Evolutionary conservation across 2,888 invertebrate species (phyloP).

Genomic region (Crematogaster levior): DNA sequence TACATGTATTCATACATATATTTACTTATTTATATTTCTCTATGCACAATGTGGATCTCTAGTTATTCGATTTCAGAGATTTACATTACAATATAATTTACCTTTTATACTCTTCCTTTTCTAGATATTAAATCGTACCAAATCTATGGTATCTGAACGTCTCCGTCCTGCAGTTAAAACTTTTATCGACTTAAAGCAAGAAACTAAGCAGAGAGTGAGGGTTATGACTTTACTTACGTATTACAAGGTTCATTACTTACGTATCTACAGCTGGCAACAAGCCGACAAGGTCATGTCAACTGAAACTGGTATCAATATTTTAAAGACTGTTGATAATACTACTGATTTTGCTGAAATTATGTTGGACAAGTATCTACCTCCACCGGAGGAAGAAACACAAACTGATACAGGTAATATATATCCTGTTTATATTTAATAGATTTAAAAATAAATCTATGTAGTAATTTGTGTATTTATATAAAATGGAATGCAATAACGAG

Average conservation of each 20-base stretch:
- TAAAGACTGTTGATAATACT: slow-evolving; percentile 90
- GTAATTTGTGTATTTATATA: background rate
- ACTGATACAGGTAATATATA: slow-evolving; percentile 76
- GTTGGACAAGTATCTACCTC: slow-evolving; percentile 91
- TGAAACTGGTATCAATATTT: slow-evolving; percentile 90
- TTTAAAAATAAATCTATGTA: background rate
- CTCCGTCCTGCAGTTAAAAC: slow-evolving; percentile 80
- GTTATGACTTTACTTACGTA: slow-evolving; percentile 81
- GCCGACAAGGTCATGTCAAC: slow-evolving; percentile 91
- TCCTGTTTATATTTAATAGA: background rate
- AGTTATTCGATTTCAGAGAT: background rate
- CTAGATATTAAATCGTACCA: slow-evolving; percentile 83
- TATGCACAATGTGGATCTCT: background rate
- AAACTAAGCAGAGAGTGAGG: slow-evolving; percentile 77
- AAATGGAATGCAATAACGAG: background rate
- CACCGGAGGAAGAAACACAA: slow-evolving; percentile 87
- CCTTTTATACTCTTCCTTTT: slow-evolving; percentile 8
- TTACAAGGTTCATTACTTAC: slow-evolving; percentile 88
- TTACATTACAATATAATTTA: background rate
- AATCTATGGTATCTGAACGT: slow-evolving; percentile 77
- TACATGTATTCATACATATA: background rate
- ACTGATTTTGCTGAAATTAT: slow-evolving; percentile 90
- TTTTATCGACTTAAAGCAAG: slow-evolving; percentile 77
- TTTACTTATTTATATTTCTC: background rate
- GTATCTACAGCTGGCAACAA: slow-evolving; percentile 91